phyloP scores from a whole-genome alignment of 2,888 invertebrate genomes.

The Aradus depressus region DNA sequence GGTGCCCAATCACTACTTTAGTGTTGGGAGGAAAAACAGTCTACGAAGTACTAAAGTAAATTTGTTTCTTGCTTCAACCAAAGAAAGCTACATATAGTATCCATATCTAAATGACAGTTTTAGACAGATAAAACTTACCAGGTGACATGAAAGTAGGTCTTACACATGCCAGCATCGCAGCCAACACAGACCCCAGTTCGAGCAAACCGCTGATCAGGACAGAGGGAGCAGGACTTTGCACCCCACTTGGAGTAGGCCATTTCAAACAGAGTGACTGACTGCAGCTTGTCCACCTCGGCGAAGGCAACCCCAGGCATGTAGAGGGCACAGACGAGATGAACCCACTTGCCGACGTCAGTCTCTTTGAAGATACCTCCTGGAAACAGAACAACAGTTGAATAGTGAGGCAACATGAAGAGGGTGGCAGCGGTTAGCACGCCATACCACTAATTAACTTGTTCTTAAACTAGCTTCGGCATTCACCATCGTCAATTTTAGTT shows the following conservation, averaged over 20 bases:
- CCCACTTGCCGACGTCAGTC: constrained; percentile 96
- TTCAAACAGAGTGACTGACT: constrained; percentile 88
- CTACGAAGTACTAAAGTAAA: neutral
- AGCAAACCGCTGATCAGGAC: constrained; percentile 74
- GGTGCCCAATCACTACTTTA: too few species aligned
- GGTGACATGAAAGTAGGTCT: constrained; percentile 93
- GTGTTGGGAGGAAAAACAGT: neutral
- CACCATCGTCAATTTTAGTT: too few species aligned
- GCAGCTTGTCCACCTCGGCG: constrained; percentile 83
- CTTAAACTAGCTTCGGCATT: too few species aligned
- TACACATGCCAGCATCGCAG: constrained; percentile 98
- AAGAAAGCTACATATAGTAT: neutral
- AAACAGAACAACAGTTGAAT: too few species aligned
- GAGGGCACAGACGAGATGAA: constrained; percentile 92
- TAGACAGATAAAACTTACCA: constrained; percentile 54
- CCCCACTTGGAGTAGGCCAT: constrained; percentile 98
- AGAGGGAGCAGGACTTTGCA: constrained; percentile 78
- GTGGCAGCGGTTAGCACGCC: too few species aligned
- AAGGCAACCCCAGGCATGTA: constrained; percentile 96
- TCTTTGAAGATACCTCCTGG: constrained; percentile 84
- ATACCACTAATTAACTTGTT: too few species aligned
- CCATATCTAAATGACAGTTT: too few species aligned
- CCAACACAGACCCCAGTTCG: constrained; percentile 91
- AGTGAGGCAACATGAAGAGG: too few species aligned
- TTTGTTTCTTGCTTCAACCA: neutral